Evolutionary conservation across 2,113 vertebrate genomes (phyloP).

Genomic region (Spea multiplicata): DNA sequence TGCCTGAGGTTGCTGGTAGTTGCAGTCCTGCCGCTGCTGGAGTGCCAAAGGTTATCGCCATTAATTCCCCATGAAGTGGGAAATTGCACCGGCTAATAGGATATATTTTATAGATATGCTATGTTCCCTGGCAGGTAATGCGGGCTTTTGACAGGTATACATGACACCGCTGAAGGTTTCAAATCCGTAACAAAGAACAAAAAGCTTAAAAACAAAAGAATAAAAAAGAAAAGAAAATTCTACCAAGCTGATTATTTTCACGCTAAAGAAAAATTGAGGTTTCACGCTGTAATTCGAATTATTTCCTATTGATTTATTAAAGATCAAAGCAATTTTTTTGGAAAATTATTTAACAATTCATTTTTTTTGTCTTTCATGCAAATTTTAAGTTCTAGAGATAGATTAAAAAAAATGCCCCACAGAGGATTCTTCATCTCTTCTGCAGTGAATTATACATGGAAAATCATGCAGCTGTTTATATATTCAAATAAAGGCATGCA

Average conservation of each 20-base stretch:
- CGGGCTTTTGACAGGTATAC: neutral
- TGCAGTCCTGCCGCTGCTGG: neutral
- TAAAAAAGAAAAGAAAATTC: neutral
- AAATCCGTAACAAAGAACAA: neutral
- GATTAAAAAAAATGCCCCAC: no score
- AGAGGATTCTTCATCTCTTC: neutral
- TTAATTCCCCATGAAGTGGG: neutral
- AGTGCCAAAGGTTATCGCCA: neutral
- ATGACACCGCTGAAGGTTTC: neutral
- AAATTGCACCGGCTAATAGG: neutral
- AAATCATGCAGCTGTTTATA: conserved; percentile 16
- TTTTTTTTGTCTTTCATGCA: neutral
- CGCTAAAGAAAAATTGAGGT: no score
- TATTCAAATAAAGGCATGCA: conserved; percentile 24
- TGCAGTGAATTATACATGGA: neutral
- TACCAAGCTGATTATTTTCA: no score
- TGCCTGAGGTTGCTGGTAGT: neutral
- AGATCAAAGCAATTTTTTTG: no score
- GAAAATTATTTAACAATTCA: neutral
- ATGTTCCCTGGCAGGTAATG: neutral
- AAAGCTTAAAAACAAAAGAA: neutral
- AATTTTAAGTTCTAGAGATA: no score
- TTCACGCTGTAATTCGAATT: no score
- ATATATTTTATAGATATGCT: neutral
- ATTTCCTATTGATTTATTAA: no score